Evolutionary conservation across 92 coral and sea anemone genomes (phyloP).

Genomic region (Phenganax subtilis): DNA sequence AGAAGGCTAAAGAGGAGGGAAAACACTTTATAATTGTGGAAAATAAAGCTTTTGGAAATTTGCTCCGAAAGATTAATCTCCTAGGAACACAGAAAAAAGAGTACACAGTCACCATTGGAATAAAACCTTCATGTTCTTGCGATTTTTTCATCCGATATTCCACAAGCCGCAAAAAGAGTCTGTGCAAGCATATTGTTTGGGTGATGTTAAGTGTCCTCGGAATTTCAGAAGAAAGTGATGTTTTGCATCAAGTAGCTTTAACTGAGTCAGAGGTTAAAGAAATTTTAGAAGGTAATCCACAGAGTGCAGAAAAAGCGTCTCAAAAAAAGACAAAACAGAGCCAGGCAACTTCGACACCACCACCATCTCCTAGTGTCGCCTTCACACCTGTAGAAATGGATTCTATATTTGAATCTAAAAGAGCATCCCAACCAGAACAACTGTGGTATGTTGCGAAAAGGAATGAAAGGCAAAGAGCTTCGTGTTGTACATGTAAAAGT

Average conservation of each 20-base stretch:
- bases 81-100: not conserved
- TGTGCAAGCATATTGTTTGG: not conserved
- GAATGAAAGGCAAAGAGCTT: not conserved
- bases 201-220: too few species aligned
- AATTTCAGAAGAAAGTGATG: too few species aligned
- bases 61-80: not conserved
- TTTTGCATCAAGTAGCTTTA: too few species aligned
- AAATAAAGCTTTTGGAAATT: not conserved
- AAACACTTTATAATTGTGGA: not conserved
- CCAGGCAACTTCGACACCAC: not conserved
- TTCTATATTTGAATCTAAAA: not conserved
- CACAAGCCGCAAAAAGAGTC: not conserved
- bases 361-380: not conserved
- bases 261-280: not conserved
- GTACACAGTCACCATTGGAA: not conserved
- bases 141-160: not conserved
- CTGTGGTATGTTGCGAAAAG: not conserved
- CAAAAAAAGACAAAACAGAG: not conserved
- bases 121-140: slow-evolving; percentile 7
- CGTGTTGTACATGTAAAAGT: not conserved
- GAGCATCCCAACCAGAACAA: not conserved
- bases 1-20: not conserved
- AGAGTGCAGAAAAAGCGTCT: not conserved
- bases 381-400: not conserved
- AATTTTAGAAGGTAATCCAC: not conserved